A percentile compares a stretch with the other conserved stretches of the same genome.
Conservation (phyloP, 1,140 invertebrate species). For the Drosophila arawakana region DNA sequence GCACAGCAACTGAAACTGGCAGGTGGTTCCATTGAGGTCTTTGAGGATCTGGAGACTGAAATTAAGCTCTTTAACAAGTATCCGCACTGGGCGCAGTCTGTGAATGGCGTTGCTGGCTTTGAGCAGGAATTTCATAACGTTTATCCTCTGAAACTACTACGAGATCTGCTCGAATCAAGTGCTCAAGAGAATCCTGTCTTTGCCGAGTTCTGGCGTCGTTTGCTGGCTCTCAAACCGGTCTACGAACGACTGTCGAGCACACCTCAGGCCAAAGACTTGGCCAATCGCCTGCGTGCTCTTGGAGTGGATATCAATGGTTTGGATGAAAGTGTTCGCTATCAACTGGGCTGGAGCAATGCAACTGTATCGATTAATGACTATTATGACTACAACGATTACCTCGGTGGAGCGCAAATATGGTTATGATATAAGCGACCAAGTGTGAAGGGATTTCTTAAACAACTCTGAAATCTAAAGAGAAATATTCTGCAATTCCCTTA, state of each 20-base stretch:
- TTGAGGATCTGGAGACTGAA: conserved; percentile 70
- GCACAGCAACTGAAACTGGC: conserved; percentile 60
- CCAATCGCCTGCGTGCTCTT: conserved; percentile 38
- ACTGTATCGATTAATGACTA: conserved; percentile 22
- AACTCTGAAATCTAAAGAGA: neutral
- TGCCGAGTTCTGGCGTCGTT: conserved; percentile 63
- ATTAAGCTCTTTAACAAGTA: conserved; percentile 71
- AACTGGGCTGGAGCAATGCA: conserved; percentile 64
- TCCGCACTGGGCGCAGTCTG: conserved; percentile 64
- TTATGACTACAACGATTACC: conserved; percentile 42
- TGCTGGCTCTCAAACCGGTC: conserved; percentile 59
- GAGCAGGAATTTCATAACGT: conserved; percentile 54
- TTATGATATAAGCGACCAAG: neutral
- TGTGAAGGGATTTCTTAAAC: neutral
- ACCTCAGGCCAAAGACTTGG: conserved; percentile 26
- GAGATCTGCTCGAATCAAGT: conserved; percentile 56
- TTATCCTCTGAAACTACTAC: conserved; percentile 60
- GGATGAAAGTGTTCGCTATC: conserved; percentile 55
- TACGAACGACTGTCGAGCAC: conserved; percentile 68
- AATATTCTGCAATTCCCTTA: neutral
- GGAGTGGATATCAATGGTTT: conserved; percentile 56
- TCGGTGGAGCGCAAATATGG: neutral
- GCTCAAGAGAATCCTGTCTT: conserved; percentile 51
- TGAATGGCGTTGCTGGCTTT: conserved; percentile 67
- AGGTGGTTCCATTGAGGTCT: conserved; percentile 55